phyloP scores from a whole-genome alignment of 1,140 invertebrate species.

The Phymastichus coffea region DNA sequence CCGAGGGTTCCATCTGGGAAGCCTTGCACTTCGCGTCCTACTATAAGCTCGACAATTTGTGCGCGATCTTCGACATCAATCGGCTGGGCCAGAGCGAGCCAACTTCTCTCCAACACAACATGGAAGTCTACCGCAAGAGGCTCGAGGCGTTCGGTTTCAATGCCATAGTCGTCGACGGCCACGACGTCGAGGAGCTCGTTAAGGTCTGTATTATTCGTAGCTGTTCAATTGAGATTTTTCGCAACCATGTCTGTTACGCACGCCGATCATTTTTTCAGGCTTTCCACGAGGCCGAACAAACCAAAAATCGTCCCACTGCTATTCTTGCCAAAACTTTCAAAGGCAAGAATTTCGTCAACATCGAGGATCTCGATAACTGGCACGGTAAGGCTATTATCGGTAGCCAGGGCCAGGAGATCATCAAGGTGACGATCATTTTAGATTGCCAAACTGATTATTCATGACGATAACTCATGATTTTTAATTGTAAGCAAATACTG shows the following conservation, averaged over 20 bases:
- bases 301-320: slow-evolving; percentile 86
- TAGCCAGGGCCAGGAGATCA: slow-evolving; percentile 71
- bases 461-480: not conserved
- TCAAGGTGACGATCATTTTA: slow-evolving; percentile 60
- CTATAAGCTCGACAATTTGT: slow-evolving; percentile 96
- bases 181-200: slow-evolving; percentile 87
- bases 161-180: slow-evolving; percentile 93
- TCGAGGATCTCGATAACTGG: slow-evolving; percentile 94
- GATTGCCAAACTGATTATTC: not conserved
- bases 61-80: slow-evolving; percentile 96
- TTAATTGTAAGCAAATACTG: slow-evolving; percentile 1
- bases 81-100: slow-evolving; percentile 95
- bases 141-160: slow-evolving; percentile 92
- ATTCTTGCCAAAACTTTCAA: slow-evolving; percentile 96
- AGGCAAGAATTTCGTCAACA: slow-evolving; percentile 83
- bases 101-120: slow-evolving; percentile 89
- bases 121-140: slow-evolving; percentile 86
- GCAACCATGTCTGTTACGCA: no score
- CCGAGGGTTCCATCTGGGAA: slow-evolving; percentile 99
- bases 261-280: slow-evolving; percentile 55
- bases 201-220: slow-evolving; percentile 62
- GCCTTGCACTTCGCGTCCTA: slow-evolving; percentile 91
- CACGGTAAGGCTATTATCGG: slow-evolving; percentile 92
- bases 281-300: slow-evolving; percentile 76
- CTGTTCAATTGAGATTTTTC: no score